Percentiles rank a stretch among this genome's conserved stretches.
phyloP scores from a whole-genome alignment of 92 coral and sea anemone species.

The Umimayanthus kanabou region DNA sequence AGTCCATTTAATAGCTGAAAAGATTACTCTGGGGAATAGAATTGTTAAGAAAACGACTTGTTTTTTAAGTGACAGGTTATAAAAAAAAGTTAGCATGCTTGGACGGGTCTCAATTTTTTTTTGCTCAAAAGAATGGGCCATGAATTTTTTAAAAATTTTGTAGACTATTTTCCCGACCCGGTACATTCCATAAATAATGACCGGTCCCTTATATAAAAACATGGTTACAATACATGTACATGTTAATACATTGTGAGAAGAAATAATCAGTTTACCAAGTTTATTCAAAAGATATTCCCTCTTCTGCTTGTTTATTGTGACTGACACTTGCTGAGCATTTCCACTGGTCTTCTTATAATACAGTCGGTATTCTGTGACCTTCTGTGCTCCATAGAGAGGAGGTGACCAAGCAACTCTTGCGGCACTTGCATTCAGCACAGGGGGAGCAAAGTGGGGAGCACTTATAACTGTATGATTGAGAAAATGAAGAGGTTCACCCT shows the following conservation, averaged over 20 bases:
- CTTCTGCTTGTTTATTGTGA: slow-evolving; percentile 39
- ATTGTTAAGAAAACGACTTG: too few species aligned
- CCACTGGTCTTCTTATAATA: slow-evolving; percentile 43
- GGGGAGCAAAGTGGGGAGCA: slow-evolving; percentile 57
- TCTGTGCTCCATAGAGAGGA: slow-evolving; percentile 62
- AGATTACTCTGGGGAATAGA: too few species aligned
- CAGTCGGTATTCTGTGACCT: slow-evolving; percentile 61
- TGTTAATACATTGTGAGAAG: background rate
- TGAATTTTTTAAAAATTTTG: too few species aligned
- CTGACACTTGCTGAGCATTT: slow-evolving; percentile 39
- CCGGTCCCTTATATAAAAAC: too few species aligned
- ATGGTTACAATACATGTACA: background rate
- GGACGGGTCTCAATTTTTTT: too few species aligned
- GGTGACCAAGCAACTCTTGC: slow-evolving; percentile 59
- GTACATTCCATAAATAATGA: too few species aligned
- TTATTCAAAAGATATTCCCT: slow-evolving; percentile 38
- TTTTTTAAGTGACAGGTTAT: too few species aligned
- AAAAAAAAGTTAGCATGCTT: too few species aligned
- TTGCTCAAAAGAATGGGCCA: too few species aligned
- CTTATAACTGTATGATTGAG: slow-evolving; percentile 51
- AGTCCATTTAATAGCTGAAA: too few species aligned
- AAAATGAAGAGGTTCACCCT: too few species aligned
- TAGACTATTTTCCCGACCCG: too few species aligned
- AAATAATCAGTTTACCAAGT: slow-evolving; percentile 50
- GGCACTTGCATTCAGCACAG: slow-evolving; percentile 49